These are phyloP conservation scores for Tenthredo distinguenda DNA, from an alignment of 2,888 invertebrate genomes.

Conservation along the genomic window DNA sequence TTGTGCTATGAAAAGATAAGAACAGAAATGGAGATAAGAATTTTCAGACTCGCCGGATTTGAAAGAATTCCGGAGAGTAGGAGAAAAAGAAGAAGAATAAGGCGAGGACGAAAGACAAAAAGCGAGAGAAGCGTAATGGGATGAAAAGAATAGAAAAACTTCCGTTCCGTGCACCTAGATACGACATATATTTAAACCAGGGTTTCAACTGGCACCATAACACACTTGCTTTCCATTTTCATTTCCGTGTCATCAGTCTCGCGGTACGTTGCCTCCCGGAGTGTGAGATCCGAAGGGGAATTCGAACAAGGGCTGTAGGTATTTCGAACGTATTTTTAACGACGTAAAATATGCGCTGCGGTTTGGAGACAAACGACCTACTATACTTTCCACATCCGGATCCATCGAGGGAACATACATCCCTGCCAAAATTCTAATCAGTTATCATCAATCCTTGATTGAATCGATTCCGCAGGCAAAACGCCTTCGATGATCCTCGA, in stretches of 20 bases:
- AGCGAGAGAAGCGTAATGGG: neutral
- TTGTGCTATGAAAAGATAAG: neutral
- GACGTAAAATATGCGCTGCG: conserved; percentile 6
- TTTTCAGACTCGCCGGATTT: neutral
- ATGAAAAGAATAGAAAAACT: neutral
- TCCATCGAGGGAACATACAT: neutral
- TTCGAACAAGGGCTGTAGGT: neutral
- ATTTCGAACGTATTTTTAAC: conserved; percentile 37
- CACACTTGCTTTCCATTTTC: conserved; percentile 51
- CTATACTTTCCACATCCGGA: neutral
- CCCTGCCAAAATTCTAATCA: neutral
- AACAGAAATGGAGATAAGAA: neutral
- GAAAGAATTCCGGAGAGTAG: neutral
- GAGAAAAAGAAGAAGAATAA: neutral
- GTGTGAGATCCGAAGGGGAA: neutral
- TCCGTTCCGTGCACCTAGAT: neutral
- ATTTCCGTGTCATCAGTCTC: conserved; percentile 51
- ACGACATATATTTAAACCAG: neutral
- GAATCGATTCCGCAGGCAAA: neutral
- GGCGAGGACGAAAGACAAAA: neutral
- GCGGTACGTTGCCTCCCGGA: conserved; percentile 20
- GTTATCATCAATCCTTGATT: neutral
- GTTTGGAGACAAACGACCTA: conserved; percentile 31
- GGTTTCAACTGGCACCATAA: conserved; percentile 33
- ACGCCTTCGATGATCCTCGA: neutral